Percentiles rank a stretch among this genome's conserved stretches.
phyloP scores from a whole-genome alignment of 2,113 vertebrate genomes.

The Malurus melanocephalus region DNA sequence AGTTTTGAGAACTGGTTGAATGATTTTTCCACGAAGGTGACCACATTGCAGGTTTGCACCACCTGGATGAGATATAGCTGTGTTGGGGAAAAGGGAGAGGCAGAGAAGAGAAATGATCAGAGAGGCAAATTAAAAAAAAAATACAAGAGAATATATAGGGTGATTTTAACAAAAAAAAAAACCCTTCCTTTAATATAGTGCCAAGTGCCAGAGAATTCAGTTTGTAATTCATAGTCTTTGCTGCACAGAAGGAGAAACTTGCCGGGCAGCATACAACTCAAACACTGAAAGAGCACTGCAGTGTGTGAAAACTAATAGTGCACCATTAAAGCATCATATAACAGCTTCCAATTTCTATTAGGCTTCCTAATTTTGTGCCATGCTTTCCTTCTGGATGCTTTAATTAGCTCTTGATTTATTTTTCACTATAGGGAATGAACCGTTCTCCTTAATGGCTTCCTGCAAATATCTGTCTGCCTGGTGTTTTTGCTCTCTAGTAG shows the following conservation, averaged over 20 bases:
- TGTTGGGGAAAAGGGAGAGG: not conserved
- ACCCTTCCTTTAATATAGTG: conserved; percentile 21
- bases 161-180: conserved; percentile 23
- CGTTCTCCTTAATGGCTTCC: conserved; percentile 51
- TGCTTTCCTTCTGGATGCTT: conserved; percentile 56
- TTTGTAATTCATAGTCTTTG: conserved; percentile 9
- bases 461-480: conserved; percentile 51
- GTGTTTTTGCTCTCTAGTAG: conserved; percentile 35
- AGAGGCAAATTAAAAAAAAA: not conserved
- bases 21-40: conserved; percentile 76
- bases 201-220: conserved; percentile 11
- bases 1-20: conserved; percentile 79
- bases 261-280: not conserved
- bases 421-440: conserved; percentile 42
- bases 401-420: conserved; percentile 71
- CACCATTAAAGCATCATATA: conserved; percentile 30
- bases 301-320: conserved; percentile 37
- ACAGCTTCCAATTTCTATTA: conserved; percentile 46
- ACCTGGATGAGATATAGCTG: conserved; percentile 80
- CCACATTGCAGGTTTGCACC: conserved; percentile 67
- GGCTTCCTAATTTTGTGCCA: conserved; percentile 48
- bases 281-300: conserved; percentile 32
- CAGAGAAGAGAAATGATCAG: not conserved
- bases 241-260: not conserved
- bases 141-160: not conserved